These are phyloP conservation scores for Steinernema khuongi DNA, from an alignment of 1,140 invertebrate genomes.

Conservation along the genomic window DNA sequence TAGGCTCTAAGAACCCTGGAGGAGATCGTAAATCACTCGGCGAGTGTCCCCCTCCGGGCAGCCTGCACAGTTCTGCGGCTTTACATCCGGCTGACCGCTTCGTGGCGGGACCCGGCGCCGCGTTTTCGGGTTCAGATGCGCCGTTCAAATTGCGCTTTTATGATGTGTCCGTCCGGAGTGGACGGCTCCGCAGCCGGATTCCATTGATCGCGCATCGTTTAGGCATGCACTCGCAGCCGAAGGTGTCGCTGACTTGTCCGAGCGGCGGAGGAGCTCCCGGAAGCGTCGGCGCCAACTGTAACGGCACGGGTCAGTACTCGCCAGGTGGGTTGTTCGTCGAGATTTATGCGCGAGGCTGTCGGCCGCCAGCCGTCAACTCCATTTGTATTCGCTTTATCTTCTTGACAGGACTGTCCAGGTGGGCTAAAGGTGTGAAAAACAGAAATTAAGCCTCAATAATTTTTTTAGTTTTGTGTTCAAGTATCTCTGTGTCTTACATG, in stretches of 20 bases:
- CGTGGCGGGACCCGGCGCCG: background rate
- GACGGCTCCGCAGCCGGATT: background rate
- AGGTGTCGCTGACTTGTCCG: conserved; percentile 5
- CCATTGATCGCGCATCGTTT: background rate
- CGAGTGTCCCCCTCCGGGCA: background rate
- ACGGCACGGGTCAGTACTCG: background rate
- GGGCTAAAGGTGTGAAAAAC: too few relatives aligned
- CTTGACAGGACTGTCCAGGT: too few relatives aligned
- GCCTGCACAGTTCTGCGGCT: background rate
- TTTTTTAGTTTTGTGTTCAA: too few relatives aligned
- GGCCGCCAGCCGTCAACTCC: too few relatives aligned
- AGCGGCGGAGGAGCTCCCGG: background rate
- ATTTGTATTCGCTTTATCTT: too few relatives aligned
- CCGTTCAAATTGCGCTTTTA: background rate
- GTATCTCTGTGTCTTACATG: too few relatives aligned
- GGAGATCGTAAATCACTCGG: conserved; percentile 9
- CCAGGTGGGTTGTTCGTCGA: background rate
- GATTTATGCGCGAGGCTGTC: too few relatives aligned
- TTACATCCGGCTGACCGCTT: background rate
- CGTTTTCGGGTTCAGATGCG: conserved; percentile 4
- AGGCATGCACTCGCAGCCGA: conserved; percentile 7
- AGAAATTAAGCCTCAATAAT: too few relatives aligned
- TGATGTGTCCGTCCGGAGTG: background rate
- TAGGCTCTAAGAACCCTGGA: background rate
- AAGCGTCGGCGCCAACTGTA: background rate